Percentiles rank a stretch among this genome's conserved stretches.
Evolutionary conservation across 2,797 vertebrate genomes (phyloP).

Genomic region (Parauchenoglanis punctatus): DNA sequence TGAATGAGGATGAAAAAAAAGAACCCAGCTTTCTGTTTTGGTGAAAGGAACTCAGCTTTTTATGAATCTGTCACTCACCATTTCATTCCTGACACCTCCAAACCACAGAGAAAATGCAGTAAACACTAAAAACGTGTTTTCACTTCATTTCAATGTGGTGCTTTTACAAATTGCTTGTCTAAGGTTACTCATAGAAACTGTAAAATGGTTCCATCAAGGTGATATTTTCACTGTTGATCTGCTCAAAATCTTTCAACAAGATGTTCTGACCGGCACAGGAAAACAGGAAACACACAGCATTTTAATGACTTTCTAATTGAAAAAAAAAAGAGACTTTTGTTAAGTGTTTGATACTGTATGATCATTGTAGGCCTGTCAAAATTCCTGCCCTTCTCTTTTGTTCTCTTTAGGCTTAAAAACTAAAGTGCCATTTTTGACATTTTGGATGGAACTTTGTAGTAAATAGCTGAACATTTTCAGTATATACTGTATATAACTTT

Average conservation of each 20-base stretch:
- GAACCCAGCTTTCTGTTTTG: no score
- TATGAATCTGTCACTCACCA: background rate
- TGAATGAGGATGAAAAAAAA: background rate
- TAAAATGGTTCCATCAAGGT: background rate
- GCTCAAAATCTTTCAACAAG: background rate
- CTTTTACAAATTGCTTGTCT: background rate
- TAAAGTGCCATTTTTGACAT: background rate
- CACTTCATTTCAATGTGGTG: background rate
- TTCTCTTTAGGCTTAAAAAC: background rate
- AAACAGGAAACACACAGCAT: background rate
- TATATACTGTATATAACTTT: no score
- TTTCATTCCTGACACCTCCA: background rate
- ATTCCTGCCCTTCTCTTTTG: background rate
- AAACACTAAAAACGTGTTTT: background rate
- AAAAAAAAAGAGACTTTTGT: background rate
- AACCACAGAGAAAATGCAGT: background rate
- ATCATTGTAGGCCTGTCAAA: background rate
- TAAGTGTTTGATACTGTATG: background rate
- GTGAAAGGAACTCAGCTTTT: background rate
- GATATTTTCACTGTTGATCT: background rate
- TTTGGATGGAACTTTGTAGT: background rate
- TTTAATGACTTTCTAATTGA: background rate
- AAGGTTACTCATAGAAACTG: background rate
- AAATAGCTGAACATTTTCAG: no score
- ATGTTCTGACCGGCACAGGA: background rate